These are phyloP conservation scores for Mystacornis crossleyi DNA, from an alignment of 2,113 vertebrate genomes.

Conservation along the genomic window DNA sequence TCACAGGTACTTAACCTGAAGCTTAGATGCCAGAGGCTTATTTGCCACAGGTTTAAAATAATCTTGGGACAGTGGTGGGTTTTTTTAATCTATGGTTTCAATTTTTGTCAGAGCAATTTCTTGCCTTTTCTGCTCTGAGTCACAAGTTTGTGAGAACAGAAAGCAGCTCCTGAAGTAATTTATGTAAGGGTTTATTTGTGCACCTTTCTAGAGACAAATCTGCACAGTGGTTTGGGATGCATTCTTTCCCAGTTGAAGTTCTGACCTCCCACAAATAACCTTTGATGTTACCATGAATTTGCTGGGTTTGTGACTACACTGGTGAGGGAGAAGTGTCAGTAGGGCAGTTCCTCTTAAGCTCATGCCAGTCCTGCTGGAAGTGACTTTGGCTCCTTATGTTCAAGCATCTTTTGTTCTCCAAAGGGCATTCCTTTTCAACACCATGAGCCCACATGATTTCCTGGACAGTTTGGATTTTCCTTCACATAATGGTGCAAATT, in stretches of 20 bases:
- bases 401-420: neutral
- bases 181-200: neutral
- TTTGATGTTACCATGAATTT: neutral
- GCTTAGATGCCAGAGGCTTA: neutral
- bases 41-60: slow-evolving; percentile 21
- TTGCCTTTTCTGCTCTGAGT: neutral
- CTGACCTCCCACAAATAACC: neutral
- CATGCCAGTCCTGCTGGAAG: neutral
- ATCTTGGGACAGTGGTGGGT: neutral
- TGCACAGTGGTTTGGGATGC: neutral
- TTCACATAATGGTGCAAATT: slow-evolving; percentile 10
- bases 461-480: neutral
- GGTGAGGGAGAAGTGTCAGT: neutral
- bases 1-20: neutral
- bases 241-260: neutral
- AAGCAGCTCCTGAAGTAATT: neutral
- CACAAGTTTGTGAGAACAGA: neutral
- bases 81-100: neutral
- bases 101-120: neutral
- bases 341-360: neutral
- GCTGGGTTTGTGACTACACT: neutral
- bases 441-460: neutral
- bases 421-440: slow-evolving; percentile 5
- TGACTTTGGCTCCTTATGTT: neutral
- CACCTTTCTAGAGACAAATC: neutral